These are phyloP conservation scores for Sylvia borin DNA, from an alignment of 2,797 vertebrate genomes.

Conservation along the genomic window DNA sequence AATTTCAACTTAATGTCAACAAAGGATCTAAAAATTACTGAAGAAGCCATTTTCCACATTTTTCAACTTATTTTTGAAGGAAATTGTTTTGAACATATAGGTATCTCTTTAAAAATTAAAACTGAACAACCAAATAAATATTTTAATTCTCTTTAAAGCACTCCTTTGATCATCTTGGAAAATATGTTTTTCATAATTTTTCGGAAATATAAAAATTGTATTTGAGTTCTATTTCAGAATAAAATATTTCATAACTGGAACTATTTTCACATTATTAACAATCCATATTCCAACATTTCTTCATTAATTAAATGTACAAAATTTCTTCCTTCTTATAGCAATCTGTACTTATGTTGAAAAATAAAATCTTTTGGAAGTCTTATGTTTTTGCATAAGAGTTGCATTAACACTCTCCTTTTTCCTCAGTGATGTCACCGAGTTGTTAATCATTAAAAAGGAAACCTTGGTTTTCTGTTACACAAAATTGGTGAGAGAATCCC, in stretches of 20 bases:
- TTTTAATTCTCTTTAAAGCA: not conserved
- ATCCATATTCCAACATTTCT: not conserved
- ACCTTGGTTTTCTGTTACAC: not conserved
- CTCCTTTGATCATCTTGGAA: not conserved
- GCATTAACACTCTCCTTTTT: not conserved
- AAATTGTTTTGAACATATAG: not conserved
- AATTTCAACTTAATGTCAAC: not conserved
- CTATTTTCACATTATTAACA: not conserved
- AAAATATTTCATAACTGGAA: not conserved
- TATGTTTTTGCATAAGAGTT: not conserved
- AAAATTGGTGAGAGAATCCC: not conserved
- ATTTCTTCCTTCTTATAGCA: not conserved
- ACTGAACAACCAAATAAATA: not conserved
- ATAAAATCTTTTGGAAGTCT: not conserved
- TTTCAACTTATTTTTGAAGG: accelerated
- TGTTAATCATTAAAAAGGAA: not conserved
- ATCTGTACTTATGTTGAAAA: not conserved
- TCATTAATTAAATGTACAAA: not conserved
- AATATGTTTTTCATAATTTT: not conserved
- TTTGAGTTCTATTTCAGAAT: not conserved
- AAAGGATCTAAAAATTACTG: not conserved
- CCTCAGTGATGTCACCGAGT: not conserved
- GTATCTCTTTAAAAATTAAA: not conserved
- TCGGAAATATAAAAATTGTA: not conserved
- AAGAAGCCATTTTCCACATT: not conserved